A percentile compares a stretch with the other conserved stretches of the same genome.
Evolutionary conservation across 2,888 invertebrate species (phyloP).

Genomic region (Apodemia duryi): DNA sequence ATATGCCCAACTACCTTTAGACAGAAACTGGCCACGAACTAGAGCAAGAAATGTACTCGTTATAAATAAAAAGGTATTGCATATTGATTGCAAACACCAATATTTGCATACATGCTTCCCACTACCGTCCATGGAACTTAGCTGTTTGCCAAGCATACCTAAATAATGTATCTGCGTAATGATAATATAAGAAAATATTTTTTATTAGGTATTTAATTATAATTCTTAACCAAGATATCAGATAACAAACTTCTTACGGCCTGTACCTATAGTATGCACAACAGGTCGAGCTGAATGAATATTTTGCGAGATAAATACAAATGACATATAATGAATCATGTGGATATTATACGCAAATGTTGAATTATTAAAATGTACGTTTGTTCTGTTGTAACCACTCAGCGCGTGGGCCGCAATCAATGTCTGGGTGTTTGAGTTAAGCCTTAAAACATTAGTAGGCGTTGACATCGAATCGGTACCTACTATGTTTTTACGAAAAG

Average conservation of each 20-base stretch:
- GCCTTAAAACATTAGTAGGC: constrained; percentile 56
- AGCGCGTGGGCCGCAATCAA: constrained; percentile 54
- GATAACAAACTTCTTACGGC: constrained; percentile 7
- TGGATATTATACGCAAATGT: constrained; percentile 10
- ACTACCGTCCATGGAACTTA: background rate
- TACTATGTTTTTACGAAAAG: constrained; percentile 65
- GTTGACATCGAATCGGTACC: constrained; percentile 64
- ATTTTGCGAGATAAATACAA: constrained; percentile 1
- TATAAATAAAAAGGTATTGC: too few relatives aligned
- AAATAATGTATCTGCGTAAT: background rate
- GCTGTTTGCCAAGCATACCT: background rate
- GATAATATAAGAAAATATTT: too few relatives aligned
- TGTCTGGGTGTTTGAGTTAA: constrained; percentile 20
- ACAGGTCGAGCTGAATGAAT: background rate
- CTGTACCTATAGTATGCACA: constrained; percentile 18
- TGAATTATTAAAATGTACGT: constrained; percentile 15
- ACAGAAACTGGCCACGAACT: too few relatives aligned
- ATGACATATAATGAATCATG: constrained; percentile 9
- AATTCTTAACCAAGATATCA: constrained; percentile 1
- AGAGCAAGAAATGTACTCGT: too few relatives aligned
- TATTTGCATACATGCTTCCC: constrained; percentile 3
- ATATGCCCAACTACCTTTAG: too few relatives aligned
- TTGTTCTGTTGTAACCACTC: constrained; percentile 38
- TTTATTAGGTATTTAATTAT: background rate
- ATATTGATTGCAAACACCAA: background rate